A percentile compares a stretch with the other conserved stretches of the same genome.
These are phyloP conservation scores for Gymnopithys bicolor DNA, from an alignment of 2,797 vertebrate species.

Conservation along the genomic window DNA sequence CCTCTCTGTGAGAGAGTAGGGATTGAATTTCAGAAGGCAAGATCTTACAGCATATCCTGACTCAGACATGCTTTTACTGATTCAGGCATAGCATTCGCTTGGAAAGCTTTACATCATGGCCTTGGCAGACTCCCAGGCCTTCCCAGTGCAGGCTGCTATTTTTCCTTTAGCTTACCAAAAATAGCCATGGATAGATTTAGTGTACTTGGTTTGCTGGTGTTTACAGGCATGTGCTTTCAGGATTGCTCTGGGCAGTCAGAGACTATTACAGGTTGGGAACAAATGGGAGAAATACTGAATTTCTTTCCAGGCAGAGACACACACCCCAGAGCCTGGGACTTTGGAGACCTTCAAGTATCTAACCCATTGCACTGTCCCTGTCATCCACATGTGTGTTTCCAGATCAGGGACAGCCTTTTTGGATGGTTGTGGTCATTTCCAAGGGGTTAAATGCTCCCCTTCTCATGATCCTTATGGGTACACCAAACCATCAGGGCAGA, in stretches of 20 bases:
- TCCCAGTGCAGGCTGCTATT: conserved; percentile 77
- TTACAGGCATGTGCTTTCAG: conserved; percentile 69
- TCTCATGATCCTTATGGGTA: rapidly evolving
- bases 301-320: not conserved
- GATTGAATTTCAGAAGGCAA: conserved; percentile 53
- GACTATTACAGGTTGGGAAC: conserved; percentile 16
- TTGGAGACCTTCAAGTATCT: not conserved
- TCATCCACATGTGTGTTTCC: not conserved
- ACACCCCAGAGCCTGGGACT: not conserved
- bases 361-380: not conserved
- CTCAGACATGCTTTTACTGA: conserved; percentile 73
- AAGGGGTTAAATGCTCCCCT: rapidly evolving
- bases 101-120: conserved; percentile 76
- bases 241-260: conserved; percentile 60
- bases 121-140: conserved; percentile 75
- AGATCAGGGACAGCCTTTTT: not conserved
- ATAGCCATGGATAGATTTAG: conserved; percentile 76
- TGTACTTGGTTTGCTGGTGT: conserved; percentile 68
- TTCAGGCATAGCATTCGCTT: conserved; percentile 74
- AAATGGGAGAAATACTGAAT: not conserved
- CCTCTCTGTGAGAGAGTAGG: conserved; percentile 3
- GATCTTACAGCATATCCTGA: conserved; percentile 57
- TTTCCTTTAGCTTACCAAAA: conserved; percentile 77
- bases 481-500: not conserved
- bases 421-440: not conserved